A percentile compares a stretch with the other conserved stretches of the same genome.
Evolutionary conservation across 2,113 vertebrate genomes (phyloP).

Genomic region (Peromyscus leucopus): DNA sequence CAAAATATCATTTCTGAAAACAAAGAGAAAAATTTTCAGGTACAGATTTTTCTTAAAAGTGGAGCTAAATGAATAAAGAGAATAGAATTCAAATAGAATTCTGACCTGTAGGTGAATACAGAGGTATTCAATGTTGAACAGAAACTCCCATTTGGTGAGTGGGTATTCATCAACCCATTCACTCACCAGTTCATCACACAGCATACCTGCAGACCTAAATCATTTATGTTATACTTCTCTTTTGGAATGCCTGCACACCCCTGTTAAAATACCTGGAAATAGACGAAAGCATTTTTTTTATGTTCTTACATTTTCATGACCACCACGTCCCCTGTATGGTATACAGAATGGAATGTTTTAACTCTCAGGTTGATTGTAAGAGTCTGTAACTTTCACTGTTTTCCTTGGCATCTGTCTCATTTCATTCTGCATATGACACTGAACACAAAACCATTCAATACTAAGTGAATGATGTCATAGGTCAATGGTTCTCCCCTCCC

Average conservation of each 20-base stretch:
- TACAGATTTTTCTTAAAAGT: constrained; percentile 2
- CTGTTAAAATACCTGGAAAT: background rate
- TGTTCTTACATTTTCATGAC: background rate
- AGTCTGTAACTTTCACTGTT: background rate
- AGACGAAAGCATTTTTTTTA: background rate
- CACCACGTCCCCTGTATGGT: background rate
- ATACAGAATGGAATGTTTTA: background rate
- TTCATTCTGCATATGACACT: background rate
- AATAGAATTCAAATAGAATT: background rate
- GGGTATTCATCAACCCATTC: background rate
- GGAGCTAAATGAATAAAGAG: background rate
- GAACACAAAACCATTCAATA: background rate
- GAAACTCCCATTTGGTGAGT: background rate
- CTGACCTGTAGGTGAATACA: background rate
- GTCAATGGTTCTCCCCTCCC: background rate
- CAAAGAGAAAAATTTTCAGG: background rate
- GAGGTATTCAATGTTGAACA: background rate
- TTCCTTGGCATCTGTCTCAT: background rate
- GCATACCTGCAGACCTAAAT: background rate
- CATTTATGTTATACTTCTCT: background rate
- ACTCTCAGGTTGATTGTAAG: background rate
- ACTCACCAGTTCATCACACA: background rate
- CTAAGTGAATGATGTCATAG: background rate
- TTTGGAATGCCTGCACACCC: background rate
- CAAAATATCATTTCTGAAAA: background rate